Evolutionary conservation across 2,113 vertebrate genomes (phyloP).

Genomic region (Danio rerio): DNA sequence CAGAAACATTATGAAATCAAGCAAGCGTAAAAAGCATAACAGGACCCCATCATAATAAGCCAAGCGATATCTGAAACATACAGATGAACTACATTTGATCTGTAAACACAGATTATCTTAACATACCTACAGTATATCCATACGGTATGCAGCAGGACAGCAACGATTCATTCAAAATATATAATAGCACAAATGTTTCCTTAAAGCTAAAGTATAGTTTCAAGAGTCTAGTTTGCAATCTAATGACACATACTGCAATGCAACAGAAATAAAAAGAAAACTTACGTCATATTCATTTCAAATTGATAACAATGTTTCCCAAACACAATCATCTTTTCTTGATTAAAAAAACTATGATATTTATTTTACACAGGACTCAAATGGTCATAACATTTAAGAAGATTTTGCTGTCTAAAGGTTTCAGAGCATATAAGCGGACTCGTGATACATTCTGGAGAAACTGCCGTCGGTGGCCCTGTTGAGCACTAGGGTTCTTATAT

Average conservation of each 20-base stretch:
- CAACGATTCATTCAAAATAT: neutral
- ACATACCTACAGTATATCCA: constrained; percentile 9
- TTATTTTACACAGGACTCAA: constrained; percentile 33
- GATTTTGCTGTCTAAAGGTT: constrained; percentile 4
- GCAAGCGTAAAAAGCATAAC: too few species aligned
- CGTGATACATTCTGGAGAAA: constrained; percentile 56
- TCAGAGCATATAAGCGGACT: neutral
- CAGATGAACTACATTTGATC: constrained; percentile 27
- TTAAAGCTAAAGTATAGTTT: constrained; percentile 31
- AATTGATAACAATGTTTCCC: constrained; percentile 34
- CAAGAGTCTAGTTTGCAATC: constrained; percentile 14
- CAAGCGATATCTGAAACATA: constrained; percentile 35
- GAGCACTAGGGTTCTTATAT: constrained; percentile 39
- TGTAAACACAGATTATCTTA: constrained; percentile 39
- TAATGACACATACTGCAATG: constrained; percentile 33
- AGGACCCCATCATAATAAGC: neutral
- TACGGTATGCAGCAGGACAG: neutral
- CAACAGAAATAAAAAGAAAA: constrained; percentile 28
- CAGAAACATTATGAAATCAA: too few species aligned
- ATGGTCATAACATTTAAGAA: constrained; percentile 20
- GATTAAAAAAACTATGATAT: constrained; percentile 40
- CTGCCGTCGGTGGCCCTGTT: constrained; percentile 56
- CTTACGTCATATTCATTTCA: constrained; percentile 32
- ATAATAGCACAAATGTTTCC: neutral
- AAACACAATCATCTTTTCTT: constrained; percentile 48